Base-by-base conservation (phyloP, 2,888 invertebrate genomes). In the Pseudeuparius sepicola region DNA sequence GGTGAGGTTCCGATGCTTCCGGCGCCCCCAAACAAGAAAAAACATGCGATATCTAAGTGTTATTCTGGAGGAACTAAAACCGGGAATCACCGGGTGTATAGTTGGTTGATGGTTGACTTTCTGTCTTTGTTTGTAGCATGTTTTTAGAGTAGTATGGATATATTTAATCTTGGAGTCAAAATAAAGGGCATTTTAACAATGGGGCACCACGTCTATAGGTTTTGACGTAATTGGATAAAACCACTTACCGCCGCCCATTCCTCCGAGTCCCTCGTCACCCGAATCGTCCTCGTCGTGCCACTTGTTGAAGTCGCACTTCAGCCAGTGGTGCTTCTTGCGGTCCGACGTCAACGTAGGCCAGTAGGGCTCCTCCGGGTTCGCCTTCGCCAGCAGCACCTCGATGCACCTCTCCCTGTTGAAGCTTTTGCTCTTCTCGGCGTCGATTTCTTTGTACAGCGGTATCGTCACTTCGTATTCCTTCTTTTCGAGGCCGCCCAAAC, bases 271-370 rank as follows among this genome's bases (percentile, higher is more conserved):
- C 48, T 88, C 90, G 49, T 84, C 84, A 6, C 82, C 88, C 34
- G 85, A 88, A 42, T 94, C 94, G 55, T 89, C 89, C 64, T 97
- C 96, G 66, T 96, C 96, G 65, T 78, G 80, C 96, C 94, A 97
- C 67, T 93, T 93, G 60, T 89, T 87, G 61, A 97, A 98, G 60
- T 97, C 96, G 52, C 93, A 83, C 70, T 94, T 96, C 51, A 97
- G 71, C 81, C 93, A 96, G 61, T 93, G 93, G 51, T 81, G 79
- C 67, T 94, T 94, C 62, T 79, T 80, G 45, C 61, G 83, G 52
- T 86, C 86, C 59, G 83, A 85, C 37, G 88, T 83, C 49, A 94
- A 67, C 46, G 82, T 70, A 34, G 89, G 81, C 94, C 94, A 96
- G 61, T 78, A 93, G 1, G 85, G 72, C 40, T 81, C 84, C 30